Conservation (phyloP, 2,113 vertebrate genomes). For the Anoplopoma fimbria region DNA sequence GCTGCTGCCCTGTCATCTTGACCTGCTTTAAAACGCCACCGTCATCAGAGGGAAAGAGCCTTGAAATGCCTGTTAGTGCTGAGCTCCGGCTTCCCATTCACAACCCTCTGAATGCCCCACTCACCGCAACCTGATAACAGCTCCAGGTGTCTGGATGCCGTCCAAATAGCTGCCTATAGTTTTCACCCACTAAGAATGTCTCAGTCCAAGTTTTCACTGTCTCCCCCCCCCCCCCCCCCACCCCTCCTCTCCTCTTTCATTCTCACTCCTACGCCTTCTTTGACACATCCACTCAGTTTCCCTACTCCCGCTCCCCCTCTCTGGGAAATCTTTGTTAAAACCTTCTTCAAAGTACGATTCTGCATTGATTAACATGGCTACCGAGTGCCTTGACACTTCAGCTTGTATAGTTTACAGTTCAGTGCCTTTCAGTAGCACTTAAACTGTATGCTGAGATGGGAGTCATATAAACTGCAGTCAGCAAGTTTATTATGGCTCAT, state of each 20-base stretch:
- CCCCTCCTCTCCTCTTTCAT: conserved; percentile 11
- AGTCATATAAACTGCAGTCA: conserved; percentile 74
- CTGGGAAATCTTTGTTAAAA: conserved; percentile 47
- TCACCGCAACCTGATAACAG: conserved; percentile 73
- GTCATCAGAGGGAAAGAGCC: conserved; percentile 67
- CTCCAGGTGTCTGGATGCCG: conserved; percentile 66
- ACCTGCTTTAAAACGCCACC: conserved; percentile 71
- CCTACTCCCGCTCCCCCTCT: conserved; percentile 10
- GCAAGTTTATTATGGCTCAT: conserved; percentile 74
- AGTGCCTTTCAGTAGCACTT: conserved; percentile 57
- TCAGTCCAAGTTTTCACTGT: conserved; percentile 28
- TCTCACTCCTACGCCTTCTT: conserved; percentile 9
- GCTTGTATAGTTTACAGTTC: conserved; percentile 47
- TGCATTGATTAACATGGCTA: conserved; percentile 55
- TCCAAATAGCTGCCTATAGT: conserved; percentile 70
- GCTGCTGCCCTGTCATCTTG: conserved; percentile 70
- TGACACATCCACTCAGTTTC: conserved; percentile 26
- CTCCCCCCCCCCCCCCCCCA: no score
- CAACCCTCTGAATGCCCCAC: conserved; percentile 59
- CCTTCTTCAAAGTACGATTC: conserved; percentile 41
- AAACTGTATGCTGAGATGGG: conserved; percentile 60
- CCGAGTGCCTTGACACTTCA: conserved; percentile 46
- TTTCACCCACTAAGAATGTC: conserved; percentile 47
- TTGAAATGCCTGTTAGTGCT: conserved; percentile 74
- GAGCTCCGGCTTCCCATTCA: conserved; percentile 74